A percentile compares a stretch with the other conserved stretches of the same genome.
phyloP scores from a whole-genome alignment of 2,888 invertebrate species.

The Baronia brevicornis region DNA sequence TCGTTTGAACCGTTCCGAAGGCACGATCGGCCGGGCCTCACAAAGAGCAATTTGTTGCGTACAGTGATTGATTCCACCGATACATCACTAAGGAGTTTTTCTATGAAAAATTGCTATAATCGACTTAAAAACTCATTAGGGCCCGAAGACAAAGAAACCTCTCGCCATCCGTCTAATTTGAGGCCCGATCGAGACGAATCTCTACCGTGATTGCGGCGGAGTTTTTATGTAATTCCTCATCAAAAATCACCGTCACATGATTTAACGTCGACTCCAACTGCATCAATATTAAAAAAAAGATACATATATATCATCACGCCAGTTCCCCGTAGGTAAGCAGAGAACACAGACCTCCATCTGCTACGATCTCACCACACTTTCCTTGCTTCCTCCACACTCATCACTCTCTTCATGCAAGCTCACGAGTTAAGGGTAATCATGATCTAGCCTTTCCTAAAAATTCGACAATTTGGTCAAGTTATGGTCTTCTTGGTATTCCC shows the following conservation, averaged over 20 bases:
- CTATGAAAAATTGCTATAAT: constrained; percentile 76
- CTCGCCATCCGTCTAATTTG: constrained; percentile 70
- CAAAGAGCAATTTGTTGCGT: constrained; percentile 62
- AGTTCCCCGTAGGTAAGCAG: too few relatives aligned
- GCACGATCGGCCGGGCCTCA: constrained; percentile 50
- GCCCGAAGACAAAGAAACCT: constrained; percentile 71
- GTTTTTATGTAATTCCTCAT: constrained; percentile 50
- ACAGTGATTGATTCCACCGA: constrained; percentile 72
- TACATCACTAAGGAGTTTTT: constrained; percentile 75
- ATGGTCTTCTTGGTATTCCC: too few relatives aligned
- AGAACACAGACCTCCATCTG: too few relatives aligned
- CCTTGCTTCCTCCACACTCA: too few relatives aligned
- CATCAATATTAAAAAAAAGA: too few relatives aligned
- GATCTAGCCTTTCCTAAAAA: too few relatives aligned
- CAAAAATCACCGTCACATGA: constrained; percentile 2
- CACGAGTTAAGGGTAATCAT: too few relatives aligned
- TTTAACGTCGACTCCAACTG: too few relatives aligned
- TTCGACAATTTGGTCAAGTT: too few relatives aligned
- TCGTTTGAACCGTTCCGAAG: constrained; percentile 20
- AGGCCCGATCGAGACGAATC: constrained; percentile 70
- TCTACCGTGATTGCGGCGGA: constrained; percentile 56
- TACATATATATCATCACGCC: too few relatives aligned
- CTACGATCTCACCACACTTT: too few relatives aligned
- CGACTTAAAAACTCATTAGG: constrained; percentile 76
- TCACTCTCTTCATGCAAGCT: too few relatives aligned